Evolutionary conservation across 1,140 invertebrate species (phyloP), one percentile per base, ranked within the genome.

Genomic region (Cyclina sinensis): DNA sequence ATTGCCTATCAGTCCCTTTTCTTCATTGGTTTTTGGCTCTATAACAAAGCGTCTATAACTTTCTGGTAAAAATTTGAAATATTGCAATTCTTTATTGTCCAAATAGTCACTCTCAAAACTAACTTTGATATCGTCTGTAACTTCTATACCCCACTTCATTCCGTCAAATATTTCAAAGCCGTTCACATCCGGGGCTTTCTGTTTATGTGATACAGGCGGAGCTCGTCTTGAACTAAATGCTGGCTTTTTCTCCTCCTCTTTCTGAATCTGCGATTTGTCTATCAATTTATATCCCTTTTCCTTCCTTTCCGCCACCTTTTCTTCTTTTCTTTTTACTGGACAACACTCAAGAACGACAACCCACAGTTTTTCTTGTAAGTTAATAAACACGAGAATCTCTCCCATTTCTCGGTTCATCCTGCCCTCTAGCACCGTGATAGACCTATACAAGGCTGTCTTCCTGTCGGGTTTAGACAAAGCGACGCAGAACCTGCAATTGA

Each of bases 341-440:
- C 92, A 92, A 39, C 88, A 89, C 79, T 94, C 94, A 1, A 95
- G 84, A 57, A 94, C 84, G 35, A 93, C 81, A 68, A 88, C 90
- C 95, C 95, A 95, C 5, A 91, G 88, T 87, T 94, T 95, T 70
- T 93, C 91, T 73, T 92, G 88, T 21, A 94, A 65, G 30, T 93
- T 93, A 32, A 94, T 57, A 88, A 95, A 95, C 18, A 93, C 85
- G 37, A 93, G 73, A 2, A 95, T 82, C 78, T 94, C 93, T 12
- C 93, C 94, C 48, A 91, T 92, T 59, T 93, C 91, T 76, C 90
- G 91, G n/a, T 85, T 84, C 21, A 70, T 85, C 11, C 91, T 78
- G 21, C 91, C 91, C 73, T 95, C 94, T 32, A 95, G 54, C 24
- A 93, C 59, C 12, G 70, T 82, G 9, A 95, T 70, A 12, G 94